A percentile compares a stretch with the other conserved stretches of the same genome.
phyloP scores from a whole-genome alignment of 2,797 vertebrate genomes.

The Acomys russatus region DNA sequence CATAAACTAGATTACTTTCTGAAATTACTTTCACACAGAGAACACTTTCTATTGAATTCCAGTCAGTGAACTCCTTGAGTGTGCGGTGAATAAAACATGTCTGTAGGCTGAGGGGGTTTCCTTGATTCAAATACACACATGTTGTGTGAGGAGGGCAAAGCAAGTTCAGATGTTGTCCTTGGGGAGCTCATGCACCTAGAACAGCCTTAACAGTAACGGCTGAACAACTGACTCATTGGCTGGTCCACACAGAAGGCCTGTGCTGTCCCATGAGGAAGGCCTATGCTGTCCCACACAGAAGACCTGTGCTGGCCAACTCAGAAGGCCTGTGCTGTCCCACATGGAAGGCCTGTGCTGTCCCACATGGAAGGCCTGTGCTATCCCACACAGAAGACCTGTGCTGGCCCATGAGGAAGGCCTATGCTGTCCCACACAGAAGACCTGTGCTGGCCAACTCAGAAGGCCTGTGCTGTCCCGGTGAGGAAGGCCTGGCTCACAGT shows the following conservation, averaged over 20 bases:
- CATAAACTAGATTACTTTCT: conserved; percentile 94
- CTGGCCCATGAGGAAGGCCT: neutral
- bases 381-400: conserved; percentile 84
- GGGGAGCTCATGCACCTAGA: conserved; percentile 81
- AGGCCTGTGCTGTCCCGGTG: too few species aligned
- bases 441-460: too few species aligned
- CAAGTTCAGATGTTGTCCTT: conserved; percentile 87
- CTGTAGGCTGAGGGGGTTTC: conserved; percentile 82
- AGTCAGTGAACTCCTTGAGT: conserved; percentile 91
- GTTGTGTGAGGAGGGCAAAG: conserved; percentile 83
- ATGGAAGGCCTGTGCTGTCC: too few species aligned
- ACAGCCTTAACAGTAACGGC: conserved; percentile 85
- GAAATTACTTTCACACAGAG: conserved; percentile 94
- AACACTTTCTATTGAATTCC: conserved; percentile 92
- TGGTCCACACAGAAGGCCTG: conserved; percentile 84
- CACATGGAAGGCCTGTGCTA: too few species aligned
- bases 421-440: too few species aligned
- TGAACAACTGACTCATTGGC: conserved; percentile 85
- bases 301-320: too few species aligned
- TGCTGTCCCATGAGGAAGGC: conserved; percentile 31
- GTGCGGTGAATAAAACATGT: conserved; percentile 92
- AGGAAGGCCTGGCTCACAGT: too few species aligned
- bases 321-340: too few species aligned
- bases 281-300: too few species aligned
- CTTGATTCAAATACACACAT: conserved; percentile 78